Conservation (phyloP, 2,113 vertebrate species). For the Chaetodon trifascialis region DNA sequence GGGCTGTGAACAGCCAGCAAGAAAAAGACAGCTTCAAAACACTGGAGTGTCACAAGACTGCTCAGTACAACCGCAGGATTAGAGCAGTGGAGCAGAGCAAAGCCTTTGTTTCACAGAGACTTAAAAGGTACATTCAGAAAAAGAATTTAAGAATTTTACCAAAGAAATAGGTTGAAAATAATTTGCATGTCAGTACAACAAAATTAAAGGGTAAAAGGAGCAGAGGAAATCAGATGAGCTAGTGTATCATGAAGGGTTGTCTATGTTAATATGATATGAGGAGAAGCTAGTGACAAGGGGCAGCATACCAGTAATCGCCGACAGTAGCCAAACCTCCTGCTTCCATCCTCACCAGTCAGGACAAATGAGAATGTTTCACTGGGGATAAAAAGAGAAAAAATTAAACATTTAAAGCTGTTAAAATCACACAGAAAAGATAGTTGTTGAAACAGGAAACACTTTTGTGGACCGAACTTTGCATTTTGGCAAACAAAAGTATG, state of each 20-base stretch:
- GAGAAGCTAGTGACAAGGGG: not conserved
- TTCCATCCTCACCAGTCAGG: slow-evolving; percentile 95
- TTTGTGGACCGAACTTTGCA: not conserved
- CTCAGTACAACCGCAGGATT: slow-evolving; percentile 42
- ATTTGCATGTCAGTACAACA: not conserved
- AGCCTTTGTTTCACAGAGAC: slow-evolving; percentile 29
- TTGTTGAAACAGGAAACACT: slow-evolving; percentile 19
- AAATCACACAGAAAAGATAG: slow-evolving; percentile 1
- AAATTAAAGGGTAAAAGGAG: not conserved
- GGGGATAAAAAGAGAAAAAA: slow-evolving; percentile 20
- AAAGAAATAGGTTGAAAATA: not conserved
- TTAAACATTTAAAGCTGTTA: slow-evolving; percentile 13
- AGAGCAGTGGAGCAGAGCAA: slow-evolving; percentile 42
- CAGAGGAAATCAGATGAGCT: not conserved
- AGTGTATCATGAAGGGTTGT: not conserved
- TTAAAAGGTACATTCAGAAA: not conserved
- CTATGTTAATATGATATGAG: slow-evolving; percentile 1
- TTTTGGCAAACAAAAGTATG: slow-evolving; percentile 21
- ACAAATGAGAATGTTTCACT: slow-evolving; percentile 98
- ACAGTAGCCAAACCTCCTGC: slow-evolving; percentile 95
- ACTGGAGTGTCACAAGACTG: slow-evolving; percentile 46
- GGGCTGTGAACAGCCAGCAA: slow-evolving; percentile 79
- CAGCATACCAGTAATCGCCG: slow-evolving; percentile 91
- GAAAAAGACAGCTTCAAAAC: slow-evolving; percentile 54
- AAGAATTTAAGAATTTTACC: not conserved